Conservation (phyloP, 2,797 vertebrate genomes). For the Acridotheres tristis region DNA sequence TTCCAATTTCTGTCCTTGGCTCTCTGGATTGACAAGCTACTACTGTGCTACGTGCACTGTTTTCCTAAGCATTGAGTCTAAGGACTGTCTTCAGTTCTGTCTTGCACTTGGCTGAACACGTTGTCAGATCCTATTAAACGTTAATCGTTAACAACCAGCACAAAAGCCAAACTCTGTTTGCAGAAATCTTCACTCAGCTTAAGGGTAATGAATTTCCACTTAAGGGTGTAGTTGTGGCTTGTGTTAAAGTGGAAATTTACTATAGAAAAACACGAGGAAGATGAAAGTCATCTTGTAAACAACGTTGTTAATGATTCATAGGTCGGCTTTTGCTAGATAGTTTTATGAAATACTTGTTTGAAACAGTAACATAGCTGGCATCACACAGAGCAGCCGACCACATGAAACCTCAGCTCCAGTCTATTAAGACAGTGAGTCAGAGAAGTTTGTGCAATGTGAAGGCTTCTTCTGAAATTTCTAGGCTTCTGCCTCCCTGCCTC, state of each 20-base stretch:
- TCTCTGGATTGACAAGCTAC: neutral
- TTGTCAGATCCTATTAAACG: neutral
- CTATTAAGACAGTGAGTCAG: neutral
- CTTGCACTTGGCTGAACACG: neutral
- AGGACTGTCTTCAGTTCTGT: neutral
- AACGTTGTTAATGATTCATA: neutral
- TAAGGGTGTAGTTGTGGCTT: neutral
- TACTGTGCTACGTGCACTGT: neutral
- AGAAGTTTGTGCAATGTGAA: neutral
- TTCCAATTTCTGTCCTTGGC: neutral
- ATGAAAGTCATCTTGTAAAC: slow-evolving; percentile 1
- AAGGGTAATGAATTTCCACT: neutral
- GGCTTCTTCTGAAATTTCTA: neutral
- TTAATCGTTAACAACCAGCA: neutral
- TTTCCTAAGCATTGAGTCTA: neutral
- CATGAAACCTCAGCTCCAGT: neutral
- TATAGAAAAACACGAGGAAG: neutral
- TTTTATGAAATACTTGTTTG: neutral
- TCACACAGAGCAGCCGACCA: neutral
- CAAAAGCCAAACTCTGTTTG: neutral
- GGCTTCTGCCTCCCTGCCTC: neutral
- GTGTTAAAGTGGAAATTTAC: neutral
- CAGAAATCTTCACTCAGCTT: neutral
- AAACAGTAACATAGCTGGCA: neutral
- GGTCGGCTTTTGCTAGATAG: neutral